phyloP scores from a whole-genome alignment of 2,888 invertebrate genomes.

The Tachystola acroxantha region DNA sequence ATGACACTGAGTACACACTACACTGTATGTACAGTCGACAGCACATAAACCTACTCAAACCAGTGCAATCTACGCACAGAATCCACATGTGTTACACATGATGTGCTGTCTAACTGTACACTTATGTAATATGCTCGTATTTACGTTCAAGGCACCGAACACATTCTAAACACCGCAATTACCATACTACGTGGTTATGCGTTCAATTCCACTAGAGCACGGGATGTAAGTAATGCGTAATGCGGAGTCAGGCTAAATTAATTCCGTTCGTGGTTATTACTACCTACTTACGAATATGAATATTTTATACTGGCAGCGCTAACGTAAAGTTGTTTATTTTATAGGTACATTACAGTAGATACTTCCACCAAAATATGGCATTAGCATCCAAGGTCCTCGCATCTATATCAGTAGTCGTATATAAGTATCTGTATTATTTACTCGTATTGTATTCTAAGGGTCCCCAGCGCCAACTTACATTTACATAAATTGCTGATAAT shows the following conservation, averaged over 20 bases:
- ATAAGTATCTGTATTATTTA: background rate
- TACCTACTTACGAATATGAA: conserved; percentile 1
- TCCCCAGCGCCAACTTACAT: background rate
- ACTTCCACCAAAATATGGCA: no score
- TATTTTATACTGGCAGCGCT: conserved; percentile 1
- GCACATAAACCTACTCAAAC: no score
- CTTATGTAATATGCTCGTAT: background rate
- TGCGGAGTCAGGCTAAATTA: conserved; percentile 6
- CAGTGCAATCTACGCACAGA: no score
- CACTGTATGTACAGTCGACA: no score
- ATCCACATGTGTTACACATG: background rate
- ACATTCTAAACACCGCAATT: conserved; percentile 4
- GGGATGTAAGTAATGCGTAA: conserved; percentile 5
- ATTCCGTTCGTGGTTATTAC: conserved; percentile 3
- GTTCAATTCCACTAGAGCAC: conserved; percentile 2
- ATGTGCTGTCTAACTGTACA: background rate
- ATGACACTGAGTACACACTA: no score
- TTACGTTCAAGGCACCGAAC: background rate
- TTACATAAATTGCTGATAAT: conserved; percentile 1
- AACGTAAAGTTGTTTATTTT: background rate
- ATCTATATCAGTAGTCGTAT: background rate
- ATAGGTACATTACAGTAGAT: background rate
- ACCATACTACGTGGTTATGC: conserved; percentile 9
- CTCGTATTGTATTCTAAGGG: background rate
- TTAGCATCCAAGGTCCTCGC: no score